Evolutionary conservation across 2,113 vertebrate genomes (phyloP).

Genomic region (Sebastes fasciatus): DNA sequence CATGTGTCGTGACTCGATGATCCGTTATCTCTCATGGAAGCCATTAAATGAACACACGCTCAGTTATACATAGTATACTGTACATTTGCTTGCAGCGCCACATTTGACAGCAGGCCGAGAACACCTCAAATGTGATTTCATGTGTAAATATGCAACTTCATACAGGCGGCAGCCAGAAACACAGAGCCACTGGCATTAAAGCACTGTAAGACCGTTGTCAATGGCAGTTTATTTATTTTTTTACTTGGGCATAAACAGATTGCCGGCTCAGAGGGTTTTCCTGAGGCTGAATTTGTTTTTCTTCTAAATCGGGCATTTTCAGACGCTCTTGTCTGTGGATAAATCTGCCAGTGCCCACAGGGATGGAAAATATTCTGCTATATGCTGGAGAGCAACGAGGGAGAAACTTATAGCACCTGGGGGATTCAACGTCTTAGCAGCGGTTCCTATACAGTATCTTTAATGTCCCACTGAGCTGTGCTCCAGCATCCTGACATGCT

Average conservation of each 20-base stretch:
- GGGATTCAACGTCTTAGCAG: constrained; percentile 15
- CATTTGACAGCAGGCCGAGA: constrained; percentile 33
- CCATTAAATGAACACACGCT: not conserved
- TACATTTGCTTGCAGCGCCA: constrained; percentile 2
- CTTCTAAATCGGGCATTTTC: constrained; percentile 39
- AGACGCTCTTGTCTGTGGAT: constrained; percentile 46
- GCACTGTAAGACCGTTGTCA: constrained; percentile 53
- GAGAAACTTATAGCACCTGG: constrained; percentile 18
- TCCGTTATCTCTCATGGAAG: not conserved
- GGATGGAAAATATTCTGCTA: constrained; percentile 54
- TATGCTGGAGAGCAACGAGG: constrained; percentile 21
- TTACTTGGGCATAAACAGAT: constrained; percentile 59
- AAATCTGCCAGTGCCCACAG: constrained; percentile 58
- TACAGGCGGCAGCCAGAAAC: constrained; percentile 23
- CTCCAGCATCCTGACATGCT: not conserved
- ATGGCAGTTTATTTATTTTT: constrained; percentile 38
- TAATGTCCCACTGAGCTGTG: constrained; percentile 22
- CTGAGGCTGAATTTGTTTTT: constrained; percentile 58
- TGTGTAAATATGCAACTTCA: constrained; percentile 23
- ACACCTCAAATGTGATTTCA: constrained; percentile 51
- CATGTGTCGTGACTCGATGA: not conserved
- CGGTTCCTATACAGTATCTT: not conserved
- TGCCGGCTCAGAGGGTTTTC: constrained; percentile 56
- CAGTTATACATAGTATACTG: not conserved
- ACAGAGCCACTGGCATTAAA: constrained; percentile 35